Evolutionary conservation across 2,888 invertebrate genomes (phyloP).

Genomic region (Cantharis flavilabris): DNA sequence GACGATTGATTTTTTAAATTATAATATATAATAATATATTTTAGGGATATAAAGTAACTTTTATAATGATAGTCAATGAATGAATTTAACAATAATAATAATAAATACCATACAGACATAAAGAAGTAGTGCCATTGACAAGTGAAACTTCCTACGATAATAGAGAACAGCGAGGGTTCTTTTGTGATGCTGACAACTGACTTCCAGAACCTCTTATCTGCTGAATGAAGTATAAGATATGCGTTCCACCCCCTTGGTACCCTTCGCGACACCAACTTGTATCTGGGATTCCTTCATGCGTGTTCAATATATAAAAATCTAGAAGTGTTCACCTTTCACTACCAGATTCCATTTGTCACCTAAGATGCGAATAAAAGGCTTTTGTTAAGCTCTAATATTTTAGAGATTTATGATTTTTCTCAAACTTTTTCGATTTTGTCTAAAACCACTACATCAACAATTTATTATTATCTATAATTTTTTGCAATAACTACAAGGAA

Average conservation of each 20-base stretch:
- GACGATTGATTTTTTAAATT: too few relatives aligned
- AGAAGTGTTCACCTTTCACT: slow-evolving; percentile 55
- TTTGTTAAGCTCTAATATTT: slow-evolving; percentile 45
- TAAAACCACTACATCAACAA: background rate
- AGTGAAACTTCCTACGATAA: slow-evolving; percentile 48
- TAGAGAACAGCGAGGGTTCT: slow-evolving; percentile 39
- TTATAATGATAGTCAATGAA: background rate
- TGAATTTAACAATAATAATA: slow-evolving; percentile 22
- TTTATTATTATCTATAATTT: background rate
- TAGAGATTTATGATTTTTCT: slow-evolving; percentile 45
- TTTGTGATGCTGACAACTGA: slow-evolving; percentile 42
- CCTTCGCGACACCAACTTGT: slow-evolving; percentile 32
- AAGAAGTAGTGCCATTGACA: slow-evolving; percentile 49
- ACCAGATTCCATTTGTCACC: slow-evolving; percentile 56
- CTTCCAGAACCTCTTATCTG: slow-evolving; percentile 41
- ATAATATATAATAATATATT: background rate
- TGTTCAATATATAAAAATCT: slow-evolving; percentile 53
- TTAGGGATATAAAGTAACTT: background rate
- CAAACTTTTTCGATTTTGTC: slow-evolving; percentile 14
- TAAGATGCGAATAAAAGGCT: slow-evolving; percentile 47
- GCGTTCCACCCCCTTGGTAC: slow-evolving; percentile 34
- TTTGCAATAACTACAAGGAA: background rate
- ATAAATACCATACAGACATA: slow-evolving; percentile 46
- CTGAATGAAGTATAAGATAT: slow-evolving; percentile 41
- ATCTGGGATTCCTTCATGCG: slow-evolving; percentile 42